A percentile compares a stretch with the other conserved stretches of the same genome.
These are phyloP conservation scores for Arothron firmamentum DNA, from an alignment of 2,113 vertebrate genomes.

Conservation along the genomic window DNA sequence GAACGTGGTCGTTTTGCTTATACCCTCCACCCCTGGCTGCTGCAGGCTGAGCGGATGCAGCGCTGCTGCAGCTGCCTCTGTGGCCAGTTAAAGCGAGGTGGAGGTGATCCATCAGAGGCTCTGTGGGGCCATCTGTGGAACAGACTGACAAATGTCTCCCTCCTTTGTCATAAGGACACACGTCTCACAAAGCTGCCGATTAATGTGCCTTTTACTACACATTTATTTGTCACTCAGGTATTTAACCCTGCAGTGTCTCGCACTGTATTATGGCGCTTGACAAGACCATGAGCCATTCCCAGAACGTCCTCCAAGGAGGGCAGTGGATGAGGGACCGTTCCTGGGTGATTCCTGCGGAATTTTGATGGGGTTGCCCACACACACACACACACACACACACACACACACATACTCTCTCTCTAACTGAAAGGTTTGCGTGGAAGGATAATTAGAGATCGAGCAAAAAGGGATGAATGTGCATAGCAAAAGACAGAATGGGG, in stretches of 20 bases:
- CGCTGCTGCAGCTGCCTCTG: constrained; percentile 1
- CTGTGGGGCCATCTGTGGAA: constrained; percentile 74
- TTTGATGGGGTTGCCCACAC: constrained; percentile 33
- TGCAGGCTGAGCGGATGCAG: too few relatives aligned
- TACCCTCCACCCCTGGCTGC: too few relatives aligned
- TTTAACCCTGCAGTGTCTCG: constrained; percentile 67
- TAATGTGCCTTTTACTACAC: constrained; percentile 71
- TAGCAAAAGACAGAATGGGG: constrained; percentile 11
- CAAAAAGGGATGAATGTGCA: neutral
- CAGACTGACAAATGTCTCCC: constrained; percentile 80
- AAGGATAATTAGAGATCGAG: too few relatives aligned
- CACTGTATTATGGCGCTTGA: constrained; percentile 64
- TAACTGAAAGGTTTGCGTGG: too few relatives aligned
- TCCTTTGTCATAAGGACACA: constrained; percentile 80
- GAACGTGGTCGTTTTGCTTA: too few relatives aligned
- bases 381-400: neutral
- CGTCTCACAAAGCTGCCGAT: constrained; percentile 74
- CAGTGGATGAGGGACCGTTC: constrained; percentile 28
- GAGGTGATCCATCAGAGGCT: constrained; percentile 74
- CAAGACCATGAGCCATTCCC: constrained; percentile 54
- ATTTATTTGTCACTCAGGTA: constrained; percentile 77
- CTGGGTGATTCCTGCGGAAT: constrained; percentile 38
- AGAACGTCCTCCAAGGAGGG: constrained; percentile 40
- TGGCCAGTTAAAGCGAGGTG: constrained; percentile 67
- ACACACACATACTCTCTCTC: neutral